phyloP scores from a whole-genome alignment of 1,140 invertebrate species.

The Diploscapter pachys region DNA sequence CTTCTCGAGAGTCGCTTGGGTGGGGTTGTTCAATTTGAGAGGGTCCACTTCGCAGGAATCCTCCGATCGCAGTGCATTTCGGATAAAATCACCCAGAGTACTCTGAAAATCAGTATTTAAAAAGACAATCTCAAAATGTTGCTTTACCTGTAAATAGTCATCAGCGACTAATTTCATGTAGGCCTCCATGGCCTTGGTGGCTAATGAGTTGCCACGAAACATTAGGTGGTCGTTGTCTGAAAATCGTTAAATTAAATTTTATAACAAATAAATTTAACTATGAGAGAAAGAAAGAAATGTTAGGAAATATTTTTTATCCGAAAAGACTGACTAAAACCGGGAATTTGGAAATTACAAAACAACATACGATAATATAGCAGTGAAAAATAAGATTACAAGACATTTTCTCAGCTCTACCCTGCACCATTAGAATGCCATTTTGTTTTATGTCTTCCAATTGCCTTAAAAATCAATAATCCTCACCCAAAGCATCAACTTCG shows the following conservation, averaged over 20 bases:
- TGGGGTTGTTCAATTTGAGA: constrained; percentile 69
- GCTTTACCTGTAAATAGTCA: constrained; percentile 73
- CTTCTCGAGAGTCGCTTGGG: constrained; percentile 67
- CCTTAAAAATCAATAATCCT: constrained; percentile 25
- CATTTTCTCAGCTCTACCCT: no score
- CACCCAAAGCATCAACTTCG: constrained; percentile 80
- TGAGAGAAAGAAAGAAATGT: no score
- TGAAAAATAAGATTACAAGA: no score
- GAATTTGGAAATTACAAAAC: no score
- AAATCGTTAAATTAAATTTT: not conserved
- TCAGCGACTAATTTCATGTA: constrained; percentile 88
- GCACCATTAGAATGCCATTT: no score
- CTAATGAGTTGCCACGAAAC: constrained; percentile 84
- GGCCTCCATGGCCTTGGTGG: constrained; percentile 94
- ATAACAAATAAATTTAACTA: no score
- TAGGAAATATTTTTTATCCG: no score
- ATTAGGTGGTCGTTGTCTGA: constrained; percentile 78
- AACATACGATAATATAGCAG: no score
- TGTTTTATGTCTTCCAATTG: no score
- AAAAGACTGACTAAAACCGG: no score
- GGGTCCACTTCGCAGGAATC: constrained; percentile 77
- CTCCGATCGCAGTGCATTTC: constrained; percentile 68
- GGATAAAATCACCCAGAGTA: constrained; percentile 76
- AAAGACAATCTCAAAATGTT: no score
- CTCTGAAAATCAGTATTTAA: constrained; percentile 68